Percentiles rank a stretch among this genome's conserved stretches.
Evolutionary conservation across 2,797 vertebrate species (phyloP).

Genomic region (Sciurus vulgaris): DNA sequence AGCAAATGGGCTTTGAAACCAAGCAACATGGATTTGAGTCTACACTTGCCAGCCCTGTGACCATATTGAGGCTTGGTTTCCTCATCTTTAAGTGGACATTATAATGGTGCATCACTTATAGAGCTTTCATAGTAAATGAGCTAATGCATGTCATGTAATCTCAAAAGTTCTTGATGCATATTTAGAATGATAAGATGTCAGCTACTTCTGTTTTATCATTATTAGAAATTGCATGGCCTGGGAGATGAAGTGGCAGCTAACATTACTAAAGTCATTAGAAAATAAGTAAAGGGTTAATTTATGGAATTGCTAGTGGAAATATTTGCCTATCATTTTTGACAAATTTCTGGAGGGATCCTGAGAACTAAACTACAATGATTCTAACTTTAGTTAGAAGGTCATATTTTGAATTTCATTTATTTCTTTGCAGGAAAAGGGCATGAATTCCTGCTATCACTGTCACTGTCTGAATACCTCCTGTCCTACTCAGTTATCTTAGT

Average conservation of each 20-base stretch:
- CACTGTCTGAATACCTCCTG: fast-evolving
- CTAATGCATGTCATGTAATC: background rate
- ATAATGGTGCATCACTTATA: background rate
- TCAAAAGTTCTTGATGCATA: background rate
- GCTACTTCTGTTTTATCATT: background rate
- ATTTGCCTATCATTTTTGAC: background rate
- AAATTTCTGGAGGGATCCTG: background rate
- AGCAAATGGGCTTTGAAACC: background rate
- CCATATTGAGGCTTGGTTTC: background rate
- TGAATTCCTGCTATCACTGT: background rate
- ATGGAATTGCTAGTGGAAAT: background rate
- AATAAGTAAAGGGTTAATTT: constrained; percentile 19
- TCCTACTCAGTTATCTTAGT: background rate
- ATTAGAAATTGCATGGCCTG: background rate
- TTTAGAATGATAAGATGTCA: background rate
- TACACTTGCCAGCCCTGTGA: background rate
- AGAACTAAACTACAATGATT: background rate
- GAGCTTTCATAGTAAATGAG: background rate
- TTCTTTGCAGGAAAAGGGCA: background rate
- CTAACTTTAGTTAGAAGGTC: background rate
- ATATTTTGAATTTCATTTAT: background rate
- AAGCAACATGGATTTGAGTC: background rate
- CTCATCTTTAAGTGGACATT: background rate
- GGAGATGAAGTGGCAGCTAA: background rate
- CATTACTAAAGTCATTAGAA: background rate